Evolutionary conservation across 2,113 vertebrate genomes (phyloP).

Genomic region (Columba livia): DNA sequence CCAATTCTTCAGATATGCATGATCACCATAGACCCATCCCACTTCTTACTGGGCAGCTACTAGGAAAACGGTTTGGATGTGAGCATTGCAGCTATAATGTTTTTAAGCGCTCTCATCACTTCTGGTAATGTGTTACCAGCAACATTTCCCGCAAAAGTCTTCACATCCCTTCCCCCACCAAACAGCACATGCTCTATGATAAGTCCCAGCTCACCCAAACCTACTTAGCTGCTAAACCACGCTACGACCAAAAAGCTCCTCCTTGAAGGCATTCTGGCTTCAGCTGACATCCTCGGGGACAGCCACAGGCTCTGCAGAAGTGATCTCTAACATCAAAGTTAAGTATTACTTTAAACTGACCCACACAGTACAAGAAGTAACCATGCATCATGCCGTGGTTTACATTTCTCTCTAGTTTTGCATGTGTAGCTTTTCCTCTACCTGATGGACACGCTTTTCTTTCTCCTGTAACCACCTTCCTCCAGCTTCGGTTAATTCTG

Average conservation of each 20-base stretch:
- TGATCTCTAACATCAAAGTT: neutral
- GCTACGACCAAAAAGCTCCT: neutral
- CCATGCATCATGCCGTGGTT: neutral
- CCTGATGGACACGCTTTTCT: neutral
- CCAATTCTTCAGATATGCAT: rapidly evolving
- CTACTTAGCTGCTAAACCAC: neutral
- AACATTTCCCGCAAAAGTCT: neutral
- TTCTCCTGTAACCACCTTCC: neutral
- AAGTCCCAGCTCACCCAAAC: neutral
- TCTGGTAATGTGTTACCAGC: neutral
- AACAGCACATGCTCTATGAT: neutral
- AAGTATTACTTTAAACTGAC: neutral
- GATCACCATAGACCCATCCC: neutral
- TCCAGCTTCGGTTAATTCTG: neutral
- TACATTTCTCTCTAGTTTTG: neutral
- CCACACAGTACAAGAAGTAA: neutral
- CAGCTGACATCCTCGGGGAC: neutral
- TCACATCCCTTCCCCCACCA: neutral
- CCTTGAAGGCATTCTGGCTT: neutral
- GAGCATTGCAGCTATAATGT: neutral
- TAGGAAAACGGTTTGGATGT: neutral
- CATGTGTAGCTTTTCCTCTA: neutral
- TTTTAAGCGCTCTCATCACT: neutral
- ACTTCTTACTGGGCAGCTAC: neutral
- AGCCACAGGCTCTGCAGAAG: neutral